Percentiles rank a stretch among this genome's conserved stretches.
These are phyloP conservation scores for Oryzias sinensis DNA, from an alignment of 2,797 vertebrate genomes.

Conservation along the genomic window DNA sequence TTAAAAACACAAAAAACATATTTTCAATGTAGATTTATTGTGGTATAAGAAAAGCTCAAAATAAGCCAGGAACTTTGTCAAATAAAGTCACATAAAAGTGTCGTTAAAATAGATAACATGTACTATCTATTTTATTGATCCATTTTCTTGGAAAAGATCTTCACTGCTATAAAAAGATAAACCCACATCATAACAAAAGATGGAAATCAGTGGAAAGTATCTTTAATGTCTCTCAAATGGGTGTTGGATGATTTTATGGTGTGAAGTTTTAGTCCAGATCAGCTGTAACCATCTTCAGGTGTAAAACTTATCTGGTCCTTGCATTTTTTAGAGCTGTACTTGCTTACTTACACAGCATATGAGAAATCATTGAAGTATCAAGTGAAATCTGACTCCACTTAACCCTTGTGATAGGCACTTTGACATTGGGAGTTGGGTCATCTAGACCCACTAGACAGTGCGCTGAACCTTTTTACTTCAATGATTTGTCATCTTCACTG, in stretches of 20 bases:
- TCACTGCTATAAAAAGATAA: no score
- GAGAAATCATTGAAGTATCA: constrained; percentile 62
- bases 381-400: constrained; percentile 61
- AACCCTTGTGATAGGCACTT: no score
- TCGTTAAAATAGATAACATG: background rate
- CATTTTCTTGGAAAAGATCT: background rate
- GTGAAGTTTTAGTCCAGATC: constrained; percentile 40
- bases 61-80: background rate
- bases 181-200: no score
- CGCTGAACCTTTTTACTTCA: no score
- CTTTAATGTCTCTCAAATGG: constrained; percentile 5
- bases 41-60: no score
- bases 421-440: no score
- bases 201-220: background rate
- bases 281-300: constrained; percentile 24
- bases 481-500: no score
- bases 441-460: no score
- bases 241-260: constrained; percentile 14
- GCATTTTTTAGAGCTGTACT: constrained; percentile 44
- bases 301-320: constrained; percentile 33
- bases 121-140: background rate
- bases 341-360: constrained; percentile 62
- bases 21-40: no score
- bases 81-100: background rate
- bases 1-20: no score